Evolutionary conservation across 2,113 vertebrate genomes (phyloP).

Genomic region (Scalopus aquaticus): DNA sequence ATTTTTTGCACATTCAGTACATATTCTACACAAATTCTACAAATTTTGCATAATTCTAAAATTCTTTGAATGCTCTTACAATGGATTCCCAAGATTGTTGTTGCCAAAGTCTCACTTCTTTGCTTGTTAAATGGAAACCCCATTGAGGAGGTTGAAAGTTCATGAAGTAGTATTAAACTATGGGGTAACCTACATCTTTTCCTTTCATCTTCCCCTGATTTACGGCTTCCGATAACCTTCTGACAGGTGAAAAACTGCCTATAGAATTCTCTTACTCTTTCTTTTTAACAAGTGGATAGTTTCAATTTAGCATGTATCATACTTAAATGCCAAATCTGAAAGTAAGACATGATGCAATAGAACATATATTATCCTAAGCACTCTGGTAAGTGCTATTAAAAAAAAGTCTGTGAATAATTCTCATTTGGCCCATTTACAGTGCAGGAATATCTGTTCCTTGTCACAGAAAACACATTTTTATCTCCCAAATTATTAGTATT

Average conservation of each 20-base stretch:
- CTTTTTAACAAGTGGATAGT: conserved; percentile 68
- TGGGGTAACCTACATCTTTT: conserved; percentile 80
- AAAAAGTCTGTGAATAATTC: conserved; percentile 56
- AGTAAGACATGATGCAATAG: conserved; percentile 56
- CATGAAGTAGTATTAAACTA: conserved; percentile 78
- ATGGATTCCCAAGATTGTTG: conserved; percentile 74
- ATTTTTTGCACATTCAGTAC: conserved; percentile 26
- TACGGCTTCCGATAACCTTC: conserved; percentile 79
- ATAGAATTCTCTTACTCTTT: conserved; percentile 72
- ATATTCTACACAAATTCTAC: conserved; percentile 53
- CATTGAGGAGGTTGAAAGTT: conserved; percentile 75
- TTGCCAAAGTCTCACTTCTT: conserved; percentile 76
- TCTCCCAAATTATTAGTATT: conserved; percentile 43
- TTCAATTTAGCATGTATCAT: conserved; percentile 68
- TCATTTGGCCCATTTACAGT: conserved; percentile 59
- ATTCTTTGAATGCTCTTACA: conserved; percentile 78
- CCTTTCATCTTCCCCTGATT: conserved; percentile 78
- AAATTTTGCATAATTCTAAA: conserved; percentile 72
- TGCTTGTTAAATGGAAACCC: conserved; percentile 80
- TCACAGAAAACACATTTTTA: conserved; percentile 58
- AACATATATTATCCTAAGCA: conserved; percentile 67
- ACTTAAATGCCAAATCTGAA: conserved; percentile 69
- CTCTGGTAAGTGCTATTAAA: conserved; percentile 62
- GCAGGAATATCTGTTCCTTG: conserved; percentile 55
- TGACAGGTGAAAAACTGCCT: conserved; percentile 71